These are phyloP conservation scores for Drosophila siamana DNA, from an alignment of 2,888 invertebrate species.

Conservation along the genomic window DNA sequence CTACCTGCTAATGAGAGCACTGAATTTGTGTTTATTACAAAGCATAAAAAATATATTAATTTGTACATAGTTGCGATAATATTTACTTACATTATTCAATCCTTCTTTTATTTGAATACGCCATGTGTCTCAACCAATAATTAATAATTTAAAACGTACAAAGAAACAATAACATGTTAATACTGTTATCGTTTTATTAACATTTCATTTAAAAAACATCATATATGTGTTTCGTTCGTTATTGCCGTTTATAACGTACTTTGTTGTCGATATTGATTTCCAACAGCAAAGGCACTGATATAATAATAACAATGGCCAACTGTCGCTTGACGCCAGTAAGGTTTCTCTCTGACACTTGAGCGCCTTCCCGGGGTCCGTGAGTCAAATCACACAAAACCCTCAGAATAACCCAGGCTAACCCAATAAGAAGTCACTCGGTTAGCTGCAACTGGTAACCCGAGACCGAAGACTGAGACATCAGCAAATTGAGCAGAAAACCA, in stretches of 20 bases:
- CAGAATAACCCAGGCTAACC: slow-evolving; percentile 24
- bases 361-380: slow-evolving; percentile 7
- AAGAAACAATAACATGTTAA: slow-evolving; percentile 10
- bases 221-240: slow-evolving; percentile 1
- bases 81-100: slow-evolving; percentile 15
- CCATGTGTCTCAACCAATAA: slow-evolving; percentile 35
- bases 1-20: too few relatives aligned
- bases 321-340: slow-evolving; percentile 36
- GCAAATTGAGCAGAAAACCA: slow-evolving; percentile 85
- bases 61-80: slow-evolving; percentile 10
- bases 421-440: slow-evolving; percentile 66
- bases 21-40: slow-evolving; percentile 2
- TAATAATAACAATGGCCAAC: slow-evolving; percentile 24
- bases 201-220: slow-evolving; percentile 4
- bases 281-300: slow-evolving; percentile 34
- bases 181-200: slow-evolving; percentile 15
- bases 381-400: slow-evolving; percentile 35
- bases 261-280: slow-evolving; percentile 54
- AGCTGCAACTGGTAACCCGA: slow-evolving; percentile 70
- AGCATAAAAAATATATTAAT: slow-evolving; percentile 6
- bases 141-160: slow-evolving; percentile 51
- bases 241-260: slow-evolving; percentile 22
- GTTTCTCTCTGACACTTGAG: slow-evolving; percentile 59
- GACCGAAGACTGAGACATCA: slow-evolving; percentile 60
- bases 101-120: slow-evolving; percentile 3